Base-by-base conservation (phyloP, 2,797 vertebrate genomes). In the Neoniphon sammara region DNA sequence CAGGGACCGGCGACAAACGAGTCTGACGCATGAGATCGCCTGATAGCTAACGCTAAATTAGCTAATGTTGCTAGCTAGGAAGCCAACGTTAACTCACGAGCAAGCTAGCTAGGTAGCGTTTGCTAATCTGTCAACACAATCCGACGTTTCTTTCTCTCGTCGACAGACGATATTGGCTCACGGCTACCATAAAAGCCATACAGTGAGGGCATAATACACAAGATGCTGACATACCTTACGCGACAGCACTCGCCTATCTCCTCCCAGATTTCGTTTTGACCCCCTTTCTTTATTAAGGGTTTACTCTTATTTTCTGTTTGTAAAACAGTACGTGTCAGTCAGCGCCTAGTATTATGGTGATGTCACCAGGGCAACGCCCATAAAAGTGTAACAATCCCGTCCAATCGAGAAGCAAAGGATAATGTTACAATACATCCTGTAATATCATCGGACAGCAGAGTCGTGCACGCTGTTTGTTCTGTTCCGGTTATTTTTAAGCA, bases 341-440 rank as follows among this genome's bases (percentile, higher is more conserved):
- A 77, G 78, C 57, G 11, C 21, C 34, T 34, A 49, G 56, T 27
- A n/a, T 39, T 9, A 34, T 58, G 46, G 50, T 89, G 87, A 91
- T n/a, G 89, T 92, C 89, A 91, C 80, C 20, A 77, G 63, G 84
- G 89, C 86, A 84, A 91, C 91, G 88, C 91, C 92, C 87, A 90
- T 81, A 81, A 69, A 66, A 44, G 30, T 53, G 44, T 55, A n/a
- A 54, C n/a, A 7, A 39, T 39, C 18, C 6, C 11, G 57, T 39
- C 20, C 9, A 36, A 20, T 11, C n/a, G 18, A 20, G 5, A 15
- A 17, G 44, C 44, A 5, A 46, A 17, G 7, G 20, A 20, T 7
- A 27, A 27, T 4, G 25, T 27, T 27, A 27, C 25, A 27, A 27
- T 27, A 2, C 47, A 8, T 49, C n/a, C 18, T 7, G 47, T 7